Percentiles rank a stretch among this genome's conserved stretches.
Evolutionary conservation across 1,140 invertebrate species (phyloP).

Genomic region (Dendroctonus valens): DNA sequence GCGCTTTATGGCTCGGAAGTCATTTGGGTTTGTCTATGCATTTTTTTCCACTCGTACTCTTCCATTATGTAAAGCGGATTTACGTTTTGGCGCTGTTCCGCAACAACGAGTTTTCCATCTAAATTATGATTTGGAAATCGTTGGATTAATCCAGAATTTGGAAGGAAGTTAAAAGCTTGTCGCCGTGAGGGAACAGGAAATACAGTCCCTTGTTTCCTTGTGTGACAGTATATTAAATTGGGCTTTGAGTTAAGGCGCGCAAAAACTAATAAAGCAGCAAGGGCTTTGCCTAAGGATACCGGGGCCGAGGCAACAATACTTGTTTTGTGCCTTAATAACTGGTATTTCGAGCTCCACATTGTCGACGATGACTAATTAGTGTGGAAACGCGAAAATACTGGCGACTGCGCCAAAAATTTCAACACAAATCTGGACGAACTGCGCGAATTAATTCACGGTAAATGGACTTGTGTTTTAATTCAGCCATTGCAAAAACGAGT

Average conservation of each 20-base stretch:
- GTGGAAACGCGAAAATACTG: too few relatives aligned
- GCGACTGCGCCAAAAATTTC: too few relatives aligned
- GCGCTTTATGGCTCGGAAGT: neutral
- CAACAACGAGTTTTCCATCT: neutral
- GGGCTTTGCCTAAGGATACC: conserved; percentile 6
- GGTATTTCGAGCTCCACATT: neutral
- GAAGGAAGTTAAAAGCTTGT: conserved; percentile 1
- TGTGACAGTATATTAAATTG: conserved; percentile 6
- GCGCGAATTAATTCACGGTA: neutral
- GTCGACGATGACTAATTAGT: neutral
- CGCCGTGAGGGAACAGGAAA: neutral
- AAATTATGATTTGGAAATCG: neutral
- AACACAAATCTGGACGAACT: neutral
- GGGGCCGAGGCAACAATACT: neutral
- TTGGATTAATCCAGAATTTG: neutral
- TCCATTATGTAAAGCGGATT: too few relatives aligned
- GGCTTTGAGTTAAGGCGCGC: neutral
- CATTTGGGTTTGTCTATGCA: neutral
- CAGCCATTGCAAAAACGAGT: neutral
- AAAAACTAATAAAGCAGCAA: conserved; percentile 5
- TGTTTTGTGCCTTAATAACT: neutral
- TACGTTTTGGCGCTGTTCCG: neutral
- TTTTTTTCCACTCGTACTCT: neutral
- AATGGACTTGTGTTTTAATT: neutral
- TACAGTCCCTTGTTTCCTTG: conserved; percentile 7